phyloP scores from a whole-genome alignment of 2,888 invertebrate species.

The Poecilus cupreus region DNA sequence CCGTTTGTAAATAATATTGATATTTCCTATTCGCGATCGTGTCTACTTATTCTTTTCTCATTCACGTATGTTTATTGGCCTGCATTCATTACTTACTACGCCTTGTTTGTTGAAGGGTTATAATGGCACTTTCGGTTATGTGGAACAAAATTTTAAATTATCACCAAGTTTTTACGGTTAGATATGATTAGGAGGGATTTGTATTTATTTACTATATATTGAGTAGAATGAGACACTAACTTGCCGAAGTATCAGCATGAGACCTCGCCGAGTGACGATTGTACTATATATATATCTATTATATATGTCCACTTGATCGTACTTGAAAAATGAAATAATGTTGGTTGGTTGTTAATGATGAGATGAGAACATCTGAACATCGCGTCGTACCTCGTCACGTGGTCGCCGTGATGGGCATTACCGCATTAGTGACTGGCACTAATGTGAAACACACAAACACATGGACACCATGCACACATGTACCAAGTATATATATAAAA shows the following conservation, averaged over 20 bases:
- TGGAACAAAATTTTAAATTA: constrained; percentile 57
- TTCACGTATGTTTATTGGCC: constrained; percentile 50
- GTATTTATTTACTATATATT: neutral
- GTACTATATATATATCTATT: constrained; percentile 12
- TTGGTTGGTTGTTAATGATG: constrained; percentile 23
- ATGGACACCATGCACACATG: constrained; percentile 44
- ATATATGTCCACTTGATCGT: neutral
- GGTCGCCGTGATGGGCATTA: constrained; percentile 48
- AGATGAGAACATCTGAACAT: constrained; percentile 43
- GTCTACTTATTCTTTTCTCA: constrained; percentile 43
- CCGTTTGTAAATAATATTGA: constrained; percentile 51
- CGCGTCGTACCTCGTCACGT: constrained; percentile 49
- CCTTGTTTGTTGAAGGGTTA: constrained; percentile 43
- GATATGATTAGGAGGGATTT: constrained; percentile 30
- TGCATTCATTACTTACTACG: constrained; percentile 50
- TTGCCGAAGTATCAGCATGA: constrained; percentile 52
- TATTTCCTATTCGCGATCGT: constrained; percentile 45
- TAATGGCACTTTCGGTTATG: constrained; percentile 44
- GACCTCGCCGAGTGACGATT: constrained; percentile 57
- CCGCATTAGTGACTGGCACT: no score
- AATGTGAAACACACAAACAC: constrained; percentile 50
- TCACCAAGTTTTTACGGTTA: constrained; percentile 55
- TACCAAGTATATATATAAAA: constrained; percentile 31
- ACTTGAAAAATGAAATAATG: no score
- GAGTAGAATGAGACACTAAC: constrained; percentile 33